Base-by-base conservation (phyloP, 2,113 vertebrate species). In the Dolichallabes microphthalmus region DNA sequence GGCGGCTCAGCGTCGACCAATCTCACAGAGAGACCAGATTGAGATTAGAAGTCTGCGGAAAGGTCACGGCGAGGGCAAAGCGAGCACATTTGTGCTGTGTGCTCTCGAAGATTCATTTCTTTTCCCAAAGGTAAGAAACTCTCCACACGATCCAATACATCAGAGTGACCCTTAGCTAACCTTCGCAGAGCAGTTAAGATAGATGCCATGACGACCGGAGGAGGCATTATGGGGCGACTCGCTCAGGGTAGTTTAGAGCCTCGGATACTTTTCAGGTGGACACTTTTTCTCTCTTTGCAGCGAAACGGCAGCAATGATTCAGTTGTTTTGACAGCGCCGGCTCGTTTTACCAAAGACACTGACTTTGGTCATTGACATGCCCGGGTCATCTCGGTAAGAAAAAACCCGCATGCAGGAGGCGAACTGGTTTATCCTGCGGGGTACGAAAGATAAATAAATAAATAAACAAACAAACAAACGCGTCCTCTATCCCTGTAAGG, bases 41-140 rank as follows among this genome's bases (percentile, higher is more conserved):
- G 88, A 91, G 90, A 91, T 89, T 89, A 91, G 89, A 93, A 93
- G 90, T 93, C 89, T 90, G 91, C 57, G 85, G 85, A 77, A 88
- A 86, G 90, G 88, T 87, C 88, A 90, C 87, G 87, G 74, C 87
- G 86, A 85, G 86, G 27, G 30, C 83, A 87, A 77, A 82, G 86
- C 84, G 87, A 87, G 91, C 83, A 87, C 81, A 91, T 90, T 90
- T 90, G 77, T 64, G 84, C 83, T 66, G 68, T 66, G 88, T 45
- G 83, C 87, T 91, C 88, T 27, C 66, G 25, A 58, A 86, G 84
- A 83, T 86, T 86, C 57, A 83, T 83, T 82, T 61, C 84, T 82
- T 53, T 60, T 82, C 74, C 74, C 80, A 66, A 80, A 80, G 57
- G 68, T 86, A 55, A 79, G 74, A 76, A 64, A n/a, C 27, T 79